These are phyloP conservation scores for Acanthurus lineatus DNA, from an alignment of 2,797 vertebrate species.

Conservation along the genomic window DNA sequence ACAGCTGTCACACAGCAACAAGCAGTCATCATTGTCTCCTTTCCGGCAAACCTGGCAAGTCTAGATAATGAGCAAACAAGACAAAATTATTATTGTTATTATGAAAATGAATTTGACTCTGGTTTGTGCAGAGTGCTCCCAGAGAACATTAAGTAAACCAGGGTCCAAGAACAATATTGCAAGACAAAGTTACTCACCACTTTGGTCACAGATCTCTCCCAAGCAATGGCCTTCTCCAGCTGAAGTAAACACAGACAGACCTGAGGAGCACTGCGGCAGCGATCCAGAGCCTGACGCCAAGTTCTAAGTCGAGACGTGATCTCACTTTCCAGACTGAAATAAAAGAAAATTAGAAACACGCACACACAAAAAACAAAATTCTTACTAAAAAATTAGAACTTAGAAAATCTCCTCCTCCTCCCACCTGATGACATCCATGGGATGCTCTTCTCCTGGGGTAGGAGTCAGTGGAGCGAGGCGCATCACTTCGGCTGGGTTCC, in stretches of 20 bases:
- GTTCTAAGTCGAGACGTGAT: constrained; percentile 93
- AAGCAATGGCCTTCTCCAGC: constrained; percentile 94
- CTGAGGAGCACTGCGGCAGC: constrained; percentile 93
- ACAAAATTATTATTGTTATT: background rate
- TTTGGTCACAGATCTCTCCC: constrained; percentile 96
- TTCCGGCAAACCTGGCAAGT: constrained; percentile 95
- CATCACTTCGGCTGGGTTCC: constrained; percentile 92
- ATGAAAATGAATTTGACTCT: background rate
- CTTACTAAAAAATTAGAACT: too few relatives aligned
- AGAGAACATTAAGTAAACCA: background rate
- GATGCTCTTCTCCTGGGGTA: constrained; percentile 82
- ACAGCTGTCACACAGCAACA: constrained; percentile 95
- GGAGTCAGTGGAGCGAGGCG: constrained; percentile 87
- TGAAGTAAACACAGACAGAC: constrained; percentile 92
- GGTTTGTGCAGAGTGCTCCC: background rate
- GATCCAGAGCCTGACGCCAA: constrained; percentile 94
- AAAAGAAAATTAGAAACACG: background rate
- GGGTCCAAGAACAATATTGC: background rate
- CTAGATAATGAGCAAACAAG: constrained; percentile 70
- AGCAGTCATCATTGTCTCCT: constrained; percentile 94
- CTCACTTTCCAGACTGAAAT: constrained; percentile 88
- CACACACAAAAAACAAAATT: background rate
- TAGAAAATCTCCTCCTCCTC: background rate
- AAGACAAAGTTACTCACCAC: constrained; percentile 85
- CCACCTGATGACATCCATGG: constrained; percentile 84